phyloP scores from a whole-genome alignment of 2,797 vertebrate species.

The Neosilurus mollespiculum region DNA sequence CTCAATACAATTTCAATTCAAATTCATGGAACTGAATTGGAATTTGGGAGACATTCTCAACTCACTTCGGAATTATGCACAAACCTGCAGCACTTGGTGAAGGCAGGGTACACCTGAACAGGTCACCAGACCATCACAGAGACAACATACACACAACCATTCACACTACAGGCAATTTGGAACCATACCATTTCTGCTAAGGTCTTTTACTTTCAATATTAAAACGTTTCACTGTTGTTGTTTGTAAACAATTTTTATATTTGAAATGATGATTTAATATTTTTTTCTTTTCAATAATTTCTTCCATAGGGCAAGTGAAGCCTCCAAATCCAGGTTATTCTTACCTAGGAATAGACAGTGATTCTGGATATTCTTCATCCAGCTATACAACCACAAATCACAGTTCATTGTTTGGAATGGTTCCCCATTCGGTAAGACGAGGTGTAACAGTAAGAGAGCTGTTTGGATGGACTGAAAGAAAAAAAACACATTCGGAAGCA shows the following conservation, averaged over 20 bases:
- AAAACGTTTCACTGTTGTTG: background rate
- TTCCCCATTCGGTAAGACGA: conserved; percentile 51
- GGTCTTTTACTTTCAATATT: background rate
- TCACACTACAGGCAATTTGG: too few relatives aligned
- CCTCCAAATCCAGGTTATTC: conserved; percentile 16
- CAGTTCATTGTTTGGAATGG: conserved; percentile 68
- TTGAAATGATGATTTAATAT: background rate
- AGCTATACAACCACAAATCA: conserved; percentile 55
- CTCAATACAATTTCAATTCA: too few relatives aligned
- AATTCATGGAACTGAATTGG: too few relatives aligned
- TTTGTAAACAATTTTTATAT: background rate
- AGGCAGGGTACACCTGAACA: too few relatives aligned
- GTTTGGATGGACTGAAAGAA: conserved; percentile 44
- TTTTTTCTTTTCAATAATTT: background rate
- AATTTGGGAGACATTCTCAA: too few relatives aligned
- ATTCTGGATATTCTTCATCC: conserved; percentile 27
- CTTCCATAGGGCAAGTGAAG: conserved; percentile 58
- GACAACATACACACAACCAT: too few relatives aligned
- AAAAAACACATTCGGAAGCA: conserved; percentile 46
- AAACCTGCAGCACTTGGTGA: too few relatives aligned
- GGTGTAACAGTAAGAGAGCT: conserved; percentile 60
- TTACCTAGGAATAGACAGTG: conserved; percentile 27
- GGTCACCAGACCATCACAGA: too few relatives aligned
- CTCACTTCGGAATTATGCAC: too few relatives aligned
- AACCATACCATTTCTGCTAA: background rate